A percentile compares a stretch with the other conserved stretches of the same genome.
These are phyloP conservation scores for Caenorhabditis sp. DNA, from an alignment of 2,888 invertebrate species.

Conservation along the genomic window DNA sequence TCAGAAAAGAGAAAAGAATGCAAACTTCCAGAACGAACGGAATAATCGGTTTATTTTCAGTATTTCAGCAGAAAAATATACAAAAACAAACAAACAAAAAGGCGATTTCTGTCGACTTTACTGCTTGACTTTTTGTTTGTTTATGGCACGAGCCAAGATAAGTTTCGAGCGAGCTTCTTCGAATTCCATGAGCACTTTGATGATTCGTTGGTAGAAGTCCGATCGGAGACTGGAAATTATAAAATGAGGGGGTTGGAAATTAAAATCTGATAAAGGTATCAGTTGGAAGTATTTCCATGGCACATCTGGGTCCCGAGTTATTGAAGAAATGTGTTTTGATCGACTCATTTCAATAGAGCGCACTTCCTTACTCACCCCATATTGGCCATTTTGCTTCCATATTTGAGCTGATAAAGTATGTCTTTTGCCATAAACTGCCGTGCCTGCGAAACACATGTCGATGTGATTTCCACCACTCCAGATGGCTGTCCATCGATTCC, in stretches of 20 bases:
- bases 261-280: too few relatives aligned
- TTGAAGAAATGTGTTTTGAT: too few relatives aligned
- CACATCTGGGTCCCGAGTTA: too few relatives aligned
- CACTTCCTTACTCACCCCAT: constrained; percentile 72
- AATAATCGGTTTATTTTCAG: neutral
- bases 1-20: neutral
- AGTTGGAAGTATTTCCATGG: too few relatives aligned
- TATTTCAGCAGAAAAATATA: constrained; percentile 6
- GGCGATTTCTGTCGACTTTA: neutral
- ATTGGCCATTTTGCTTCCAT: constrained; percentile 69
- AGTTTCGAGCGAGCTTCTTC: constrained; percentile 75
- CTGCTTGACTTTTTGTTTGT: constrained; percentile 32
- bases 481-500: constrained; percentile 56
- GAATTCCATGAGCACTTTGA: constrained; percentile 77
- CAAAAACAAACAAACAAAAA: constrained; percentile 9
- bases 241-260: too few relatives aligned
- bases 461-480: constrained; percentile 58
- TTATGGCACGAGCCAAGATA: constrained; percentile 62
- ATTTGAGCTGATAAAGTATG: constrained; percentile 69
- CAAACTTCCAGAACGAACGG: neutral
- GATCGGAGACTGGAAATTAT: constrained; percentile 67
- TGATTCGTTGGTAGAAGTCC: constrained; percentile 75
- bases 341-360: too few relatives aligned
- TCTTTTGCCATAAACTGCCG: constrained; percentile 67
- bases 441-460: constrained; percentile 65